Base-by-base conservation (phyloP, 1,140 invertebrate genomes). In the Parasteatoda tepidariorum region DNA sequence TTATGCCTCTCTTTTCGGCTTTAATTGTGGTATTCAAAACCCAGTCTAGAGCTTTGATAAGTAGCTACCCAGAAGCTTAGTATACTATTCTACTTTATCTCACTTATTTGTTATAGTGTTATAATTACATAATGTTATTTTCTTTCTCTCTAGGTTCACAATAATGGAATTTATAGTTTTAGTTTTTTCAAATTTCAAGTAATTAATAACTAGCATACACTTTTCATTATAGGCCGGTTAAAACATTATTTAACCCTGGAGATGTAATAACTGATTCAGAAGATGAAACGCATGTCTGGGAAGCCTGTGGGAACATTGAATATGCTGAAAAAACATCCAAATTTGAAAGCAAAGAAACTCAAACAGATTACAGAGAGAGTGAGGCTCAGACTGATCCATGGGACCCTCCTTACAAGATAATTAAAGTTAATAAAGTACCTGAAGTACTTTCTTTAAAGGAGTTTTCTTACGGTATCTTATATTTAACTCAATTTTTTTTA, bases 331-430 rank as follows among this genome's bases (percentile, higher is more conserved):
- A 41, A 24, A 18, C 26, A 24, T 2, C 31, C 18, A 76, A 76
- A 22, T 67, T 67, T 67, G 26, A 41, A 24, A 48, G 28, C 15
- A 61, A 30, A 9, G n/a, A 88, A 33, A 92, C 91, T 0, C 94
- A 95, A 89, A 95, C 94, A 0, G 90, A 93, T 85, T 94, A 91
- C 86, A 90, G 94, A 83, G 95, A 96, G 85, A 92, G 92, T 3
- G 94, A 94, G 85, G 90, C 93, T 15, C 94, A 95, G 89, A 95
- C 95, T 1, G 88, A 91, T 33, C 94, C 94, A 0, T 95, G 70
- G 67, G 41, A 74, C 62, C 83, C 83, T 68, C 73, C 73, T 48
- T 79, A 22, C 33, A 48, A 22, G 26, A 57, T 79, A 28, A 15
- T 18, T 15, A 67, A 57, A 41, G 4, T 28, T 0, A 22, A 33